A percentile compares a stretch with the other conserved stretches of the same genome.
Conservation (phyloP, 2,113 vertebrate species). For the Tenrec ecaudatus region DNA sequence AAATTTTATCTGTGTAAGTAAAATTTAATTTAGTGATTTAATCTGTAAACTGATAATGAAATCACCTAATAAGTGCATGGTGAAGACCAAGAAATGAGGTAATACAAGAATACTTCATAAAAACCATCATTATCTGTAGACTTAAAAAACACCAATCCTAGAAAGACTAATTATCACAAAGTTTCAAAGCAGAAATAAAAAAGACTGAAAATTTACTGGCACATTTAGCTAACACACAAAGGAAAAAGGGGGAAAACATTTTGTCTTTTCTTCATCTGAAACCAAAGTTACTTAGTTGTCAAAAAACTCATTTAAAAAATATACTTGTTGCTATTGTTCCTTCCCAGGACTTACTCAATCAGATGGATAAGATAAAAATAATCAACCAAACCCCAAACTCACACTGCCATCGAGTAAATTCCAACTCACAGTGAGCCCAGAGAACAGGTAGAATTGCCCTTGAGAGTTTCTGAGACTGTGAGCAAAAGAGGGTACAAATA, state of each 20-base stretch:
- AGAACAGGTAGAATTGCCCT: too few relatives aligned
- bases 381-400: too few relatives aligned
- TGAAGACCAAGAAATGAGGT: constrained; percentile 55
- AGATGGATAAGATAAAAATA: neutral
- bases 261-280: constrained; percentile 2
- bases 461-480: too few relatives aligned
- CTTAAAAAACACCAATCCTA: constrained; percentile 30
- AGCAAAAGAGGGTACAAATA: too few relatives aligned
- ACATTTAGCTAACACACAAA: constrained; percentile 13
- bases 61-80: neutral
- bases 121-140: constrained; percentile 37
- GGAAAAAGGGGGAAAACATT: neutral
- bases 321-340: neutral
- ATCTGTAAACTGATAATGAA: constrained; percentile 63
- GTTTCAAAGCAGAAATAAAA: constrained; percentile 54
- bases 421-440: too few relatives aligned
- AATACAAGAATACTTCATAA: neutral
- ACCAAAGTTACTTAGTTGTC: constrained; percentile 27
- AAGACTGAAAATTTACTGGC: neutral
- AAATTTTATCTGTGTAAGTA: constrained; percentile 40
- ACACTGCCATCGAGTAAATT: too few relatives aligned
- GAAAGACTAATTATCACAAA: constrained; percentile 58
- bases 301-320: constrained; percentile 44
- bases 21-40: constrained; percentile 61
- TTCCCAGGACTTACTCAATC: neutral